A percentile compares a stretch with the other conserved stretches of the same genome.
Conservation (phyloP, 2,888 invertebrate genomes). For the Molorchus minor region DNA sequence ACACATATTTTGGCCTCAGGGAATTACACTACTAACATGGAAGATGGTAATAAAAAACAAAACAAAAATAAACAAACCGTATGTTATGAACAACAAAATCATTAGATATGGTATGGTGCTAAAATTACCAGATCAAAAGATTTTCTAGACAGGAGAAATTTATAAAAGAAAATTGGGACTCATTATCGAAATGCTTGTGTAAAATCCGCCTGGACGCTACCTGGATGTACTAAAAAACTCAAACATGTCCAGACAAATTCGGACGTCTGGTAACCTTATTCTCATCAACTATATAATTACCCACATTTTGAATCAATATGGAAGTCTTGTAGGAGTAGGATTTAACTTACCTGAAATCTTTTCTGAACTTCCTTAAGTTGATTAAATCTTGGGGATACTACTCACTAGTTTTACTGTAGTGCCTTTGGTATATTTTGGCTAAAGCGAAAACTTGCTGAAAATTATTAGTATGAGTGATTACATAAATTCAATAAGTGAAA, state of each 20-base stretch:
- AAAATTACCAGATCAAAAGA: too few relatives aligned
- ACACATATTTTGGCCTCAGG: too few relatives aligned
- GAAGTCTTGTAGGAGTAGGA: not conserved
- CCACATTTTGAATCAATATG: too few relatives aligned
- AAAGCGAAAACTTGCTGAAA: conserved; percentile 27
- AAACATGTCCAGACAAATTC: too few relatives aligned
- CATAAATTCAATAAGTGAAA: conserved; percentile 19
- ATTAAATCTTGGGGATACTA: conserved; percentile 28
- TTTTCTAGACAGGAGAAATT: too few relatives aligned
- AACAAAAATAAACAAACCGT: not conserved
- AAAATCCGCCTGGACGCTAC: too few relatives aligned
- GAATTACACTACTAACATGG: too few relatives aligned
- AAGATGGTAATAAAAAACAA: not conserved
- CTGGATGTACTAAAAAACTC: too few relatives aligned
- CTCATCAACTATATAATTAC: too few relatives aligned
- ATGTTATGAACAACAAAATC: not conserved
- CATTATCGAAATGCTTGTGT: too few relatives aligned
- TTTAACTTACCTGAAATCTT: conserved; percentile 44
- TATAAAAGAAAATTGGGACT: too few relatives aligned
- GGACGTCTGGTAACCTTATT: too few relatives aligned
- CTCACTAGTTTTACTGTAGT: conserved; percentile 33
- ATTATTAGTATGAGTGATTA: conserved; percentile 10
- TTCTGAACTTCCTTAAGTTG: conserved; percentile 41
- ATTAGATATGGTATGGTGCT: not conserved
- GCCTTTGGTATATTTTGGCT: conserved; percentile 32